These are phyloP conservation scores for western clawed frog (Xenopus tropicalis) DNA, from an alignment of 2,113 vertebrate species.

Conservation along the genomic window UCB_Xtro_10.0 CM004444.2:145492001-145492500, in stretches of 20 bases:
- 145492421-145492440: conserved; percentile 46
- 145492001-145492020: conserved; percentile 6
- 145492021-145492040: conserved; percentile 15
- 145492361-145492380: not conserved
- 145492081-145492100: not conserved
- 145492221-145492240: conserved; percentile 44
- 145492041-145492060: conserved; percentile 2
- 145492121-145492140: conserved; percentile 37
- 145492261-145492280: not conserved
- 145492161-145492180: conserved; percentile 39
- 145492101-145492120: conserved; percentile 34
- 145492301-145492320: conserved; percentile 37
- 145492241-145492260: conserved; percentile 21
- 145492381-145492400: conserved; percentile 21
- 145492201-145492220: conserved; percentile 46
- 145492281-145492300: conserved; percentile 42
- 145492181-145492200: conserved; percentile 45
- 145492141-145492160: conserved; percentile 46
- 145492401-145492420: conserved; percentile 46
- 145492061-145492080: conserved; percentile 34
- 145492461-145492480: conserved; percentile 35
- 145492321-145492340: conserved; percentile 50
- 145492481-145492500: conserved; percentile 11
- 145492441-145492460: conserved; percentile 55
- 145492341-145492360: conserved; percentile 47